Conservation (phyloP, 2,113 vertebrate genomes). For the Etheostoma spectabile region DNA sequence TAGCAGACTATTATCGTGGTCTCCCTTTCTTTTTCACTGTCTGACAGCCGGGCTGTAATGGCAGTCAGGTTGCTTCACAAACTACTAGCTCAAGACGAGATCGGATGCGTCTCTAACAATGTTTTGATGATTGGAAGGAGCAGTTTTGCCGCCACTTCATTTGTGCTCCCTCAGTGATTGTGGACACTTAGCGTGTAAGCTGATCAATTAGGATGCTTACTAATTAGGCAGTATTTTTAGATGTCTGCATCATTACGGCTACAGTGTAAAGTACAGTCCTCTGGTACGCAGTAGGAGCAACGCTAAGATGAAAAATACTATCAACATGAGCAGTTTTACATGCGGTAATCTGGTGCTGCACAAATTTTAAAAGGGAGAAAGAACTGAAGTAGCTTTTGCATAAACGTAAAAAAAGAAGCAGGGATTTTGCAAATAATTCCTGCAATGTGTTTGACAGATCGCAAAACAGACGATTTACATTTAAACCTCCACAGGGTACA, state of each 20-base stretch:
- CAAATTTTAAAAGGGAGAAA: too few relatives aligned
- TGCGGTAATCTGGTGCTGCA: too few relatives aligned
- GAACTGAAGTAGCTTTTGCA: neutral
- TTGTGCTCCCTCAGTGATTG: conserved; percentile 22
- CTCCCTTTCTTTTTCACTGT: too few relatives aligned
- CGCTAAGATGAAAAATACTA: neutral
- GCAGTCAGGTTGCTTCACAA: neutral
- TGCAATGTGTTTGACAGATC: neutral
- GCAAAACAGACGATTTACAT: conserved; percentile 5
- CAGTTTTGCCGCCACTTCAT: neutral
- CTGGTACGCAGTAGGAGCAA: neutral
- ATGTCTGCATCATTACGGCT: neutral
- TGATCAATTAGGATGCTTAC: conserved; percentile 8
- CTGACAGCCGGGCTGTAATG: too few relatives aligned
- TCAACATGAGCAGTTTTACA: too few relatives aligned
- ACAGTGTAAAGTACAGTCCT: neutral
- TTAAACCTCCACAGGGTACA: neutral
- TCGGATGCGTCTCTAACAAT: neutral
- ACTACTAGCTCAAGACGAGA: neutral
- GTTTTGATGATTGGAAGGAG: conserved; percentile 11
- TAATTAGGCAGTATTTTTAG: conserved; percentile 41
- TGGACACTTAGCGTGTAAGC: neutral
- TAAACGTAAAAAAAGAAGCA: neutral
- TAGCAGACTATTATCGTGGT: too few relatives aligned
- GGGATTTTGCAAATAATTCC: neutral